Evolutionary conservation across 2,113 vertebrate species (phyloP).

Genomic region (Spilogale gracilis): DNA sequence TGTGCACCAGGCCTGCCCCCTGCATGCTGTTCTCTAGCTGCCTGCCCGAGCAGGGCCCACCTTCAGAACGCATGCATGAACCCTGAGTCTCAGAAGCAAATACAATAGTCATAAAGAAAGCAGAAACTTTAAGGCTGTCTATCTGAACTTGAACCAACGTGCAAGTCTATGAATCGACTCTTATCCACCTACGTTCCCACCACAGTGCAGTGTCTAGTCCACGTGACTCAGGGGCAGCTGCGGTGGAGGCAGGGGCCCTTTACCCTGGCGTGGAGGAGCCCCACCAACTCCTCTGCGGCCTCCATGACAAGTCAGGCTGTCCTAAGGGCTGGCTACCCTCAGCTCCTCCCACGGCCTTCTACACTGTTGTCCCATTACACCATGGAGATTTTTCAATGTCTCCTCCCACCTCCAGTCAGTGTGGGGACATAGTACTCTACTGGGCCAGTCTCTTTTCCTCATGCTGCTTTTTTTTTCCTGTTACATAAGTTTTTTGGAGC

Average conservation of each 20-base stretch:
- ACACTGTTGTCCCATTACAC: not conserved
- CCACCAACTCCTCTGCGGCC: not conserved
- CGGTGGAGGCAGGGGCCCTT: too few species aligned
- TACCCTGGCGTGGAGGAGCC: not conserved
- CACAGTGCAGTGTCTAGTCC: not conserved
- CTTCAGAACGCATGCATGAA: fast-evolving
- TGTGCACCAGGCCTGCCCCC: not conserved
- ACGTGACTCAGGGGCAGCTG: not conserved
- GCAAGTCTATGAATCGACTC: fast-evolving
- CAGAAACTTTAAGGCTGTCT: not conserved
- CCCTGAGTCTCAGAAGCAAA: not conserved
- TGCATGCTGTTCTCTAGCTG: fast-evolving
- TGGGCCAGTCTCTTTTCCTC: not conserved
- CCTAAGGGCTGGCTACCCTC: too few species aligned
- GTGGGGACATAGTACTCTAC: not conserved
- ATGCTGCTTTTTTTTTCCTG: not conserved
- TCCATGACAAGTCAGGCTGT: not conserved
- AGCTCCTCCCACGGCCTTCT: not conserved
- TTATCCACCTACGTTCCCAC: not conserved
- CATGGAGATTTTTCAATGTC: not conserved
- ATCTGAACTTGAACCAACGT: not conserved
- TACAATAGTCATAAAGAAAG: not conserved
- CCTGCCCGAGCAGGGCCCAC: not conserved
- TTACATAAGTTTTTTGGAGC: not conserved
- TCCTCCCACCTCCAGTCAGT: not conserved